Evolutionary conservation across 2,113 vertebrate species (phyloP).

Genomic region (Tor tambroides): DNA sequence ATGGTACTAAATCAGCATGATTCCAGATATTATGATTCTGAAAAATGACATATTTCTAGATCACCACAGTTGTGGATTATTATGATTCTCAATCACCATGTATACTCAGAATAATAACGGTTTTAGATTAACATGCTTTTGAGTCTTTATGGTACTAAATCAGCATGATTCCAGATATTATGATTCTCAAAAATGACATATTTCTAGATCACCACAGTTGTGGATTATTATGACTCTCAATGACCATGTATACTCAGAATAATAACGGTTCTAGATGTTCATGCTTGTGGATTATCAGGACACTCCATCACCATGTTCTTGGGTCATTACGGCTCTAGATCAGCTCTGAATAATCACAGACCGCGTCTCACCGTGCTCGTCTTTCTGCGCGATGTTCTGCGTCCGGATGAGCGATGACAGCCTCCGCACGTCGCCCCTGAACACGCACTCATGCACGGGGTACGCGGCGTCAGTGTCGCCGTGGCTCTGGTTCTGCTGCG

Average conservation of each 20-base stretch:
- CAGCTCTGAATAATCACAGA: no score
- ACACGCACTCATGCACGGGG: constrained; percentile 96
- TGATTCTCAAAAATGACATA: neutral
- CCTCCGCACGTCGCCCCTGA: constrained; percentile 91
- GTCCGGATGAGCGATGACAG: constrained; percentile 95
- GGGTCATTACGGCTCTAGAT: neutral
- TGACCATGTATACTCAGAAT: neutral
- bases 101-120: neutral
- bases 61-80: neutral
- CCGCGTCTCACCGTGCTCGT: constrained; percentile 86
- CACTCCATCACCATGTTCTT: neutral
- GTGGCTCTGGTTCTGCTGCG: constrained; percentile 73
- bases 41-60: neutral
- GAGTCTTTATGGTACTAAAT: neutral
- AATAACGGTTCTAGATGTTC: neutral
- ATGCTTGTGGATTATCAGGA: no score
- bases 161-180: neutral
- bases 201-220: neutral
- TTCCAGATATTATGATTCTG: neutral
- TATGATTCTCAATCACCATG: no score
- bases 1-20: neutral
- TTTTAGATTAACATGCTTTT: neutral
- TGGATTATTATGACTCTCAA: neutral
- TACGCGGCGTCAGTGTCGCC: constrained; percentile 78
- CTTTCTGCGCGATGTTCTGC: constrained; percentile 95